Conservation (phyloP, 2,888 invertebrate species). For the Leptogaster cylindrica region DNA sequence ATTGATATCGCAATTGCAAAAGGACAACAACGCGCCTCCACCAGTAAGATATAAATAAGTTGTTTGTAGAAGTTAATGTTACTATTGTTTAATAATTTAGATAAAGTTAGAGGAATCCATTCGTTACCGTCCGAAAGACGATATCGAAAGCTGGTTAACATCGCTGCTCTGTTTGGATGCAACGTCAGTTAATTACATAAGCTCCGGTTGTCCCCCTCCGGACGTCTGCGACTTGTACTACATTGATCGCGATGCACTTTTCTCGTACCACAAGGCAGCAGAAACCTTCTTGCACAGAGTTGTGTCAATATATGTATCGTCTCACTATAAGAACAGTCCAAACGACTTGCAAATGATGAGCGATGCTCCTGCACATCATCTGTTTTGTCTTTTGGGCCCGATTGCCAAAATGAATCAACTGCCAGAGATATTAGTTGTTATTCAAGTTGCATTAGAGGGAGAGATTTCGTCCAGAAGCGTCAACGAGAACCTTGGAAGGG, state of each 20-base stretch:
- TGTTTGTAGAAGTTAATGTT: not conserved
- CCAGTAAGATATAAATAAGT: conserved; percentile 62
- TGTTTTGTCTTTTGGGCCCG: conserved; percentile 93
- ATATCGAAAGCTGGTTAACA: conserved; percentile 90
- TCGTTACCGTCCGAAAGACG: conserved; percentile 85
- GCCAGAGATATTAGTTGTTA: conserved; percentile 92
- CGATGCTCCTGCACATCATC: conserved; percentile 97
- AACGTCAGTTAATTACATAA: conserved; percentile 68
- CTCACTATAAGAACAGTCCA: conserved; percentile 99
- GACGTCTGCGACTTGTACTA: conserved; percentile 87
- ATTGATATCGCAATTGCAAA: conserved; percentile 84
- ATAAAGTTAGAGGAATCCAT: conserved; percentile 92
- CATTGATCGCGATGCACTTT: conserved; percentile 89
- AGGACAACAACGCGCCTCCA: conserved; percentile 67
- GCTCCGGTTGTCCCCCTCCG: conserved; percentile 86
- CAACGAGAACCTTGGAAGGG: conserved; percentile 79
- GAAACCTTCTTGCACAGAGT: conserved; percentile 90
- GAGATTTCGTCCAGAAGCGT: conserved; percentile 73
- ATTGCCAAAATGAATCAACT: conserved; percentile 75
- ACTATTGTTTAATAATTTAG: conserved; percentile 58
- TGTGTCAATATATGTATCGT: conserved; percentile 93
- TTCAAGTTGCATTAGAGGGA: conserved; percentile 83
- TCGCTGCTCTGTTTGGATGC: conserved; percentile 90
- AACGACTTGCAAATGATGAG: conserved; percentile 98
- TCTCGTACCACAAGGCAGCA: conserved; percentile 94